phyloP scores from a whole-genome alignment of 2,113 vertebrate species.

The Xiphorhynchus elegans region DNA sequence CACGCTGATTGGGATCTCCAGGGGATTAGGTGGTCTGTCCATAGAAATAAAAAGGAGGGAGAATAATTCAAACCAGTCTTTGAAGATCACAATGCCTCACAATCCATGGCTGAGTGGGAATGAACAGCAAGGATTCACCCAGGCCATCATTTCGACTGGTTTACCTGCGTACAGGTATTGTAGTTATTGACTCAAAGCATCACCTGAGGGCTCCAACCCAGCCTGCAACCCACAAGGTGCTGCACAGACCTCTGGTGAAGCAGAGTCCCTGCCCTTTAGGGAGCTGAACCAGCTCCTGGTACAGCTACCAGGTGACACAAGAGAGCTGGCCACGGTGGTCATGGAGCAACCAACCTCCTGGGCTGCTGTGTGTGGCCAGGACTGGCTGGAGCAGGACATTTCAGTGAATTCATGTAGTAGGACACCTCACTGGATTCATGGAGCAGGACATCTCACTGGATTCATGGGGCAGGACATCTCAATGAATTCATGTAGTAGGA shows the following conservation, averaged over 20 bases:
- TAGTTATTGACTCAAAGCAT: not conserved
- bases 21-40: not conserved
- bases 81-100: not conserved
- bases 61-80: not conserved
- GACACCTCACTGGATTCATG: too few species aligned
- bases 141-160: not conserved
- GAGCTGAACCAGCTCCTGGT: not conserved
- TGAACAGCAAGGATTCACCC: not conserved
- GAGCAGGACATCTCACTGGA: fast-evolving
- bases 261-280: not conserved
- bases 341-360: fast-evolving
- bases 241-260: not conserved
- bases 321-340: fast-evolving
- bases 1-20: not conserved
- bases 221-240: not conserved
- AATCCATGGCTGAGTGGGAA: not conserved
- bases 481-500: fast-evolving
- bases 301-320: not conserved
- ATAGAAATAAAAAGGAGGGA: not conserved
- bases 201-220: not conserved
- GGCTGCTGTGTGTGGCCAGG: fast-evolving
- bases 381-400: fast-evolving
- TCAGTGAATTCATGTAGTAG: not conserved
- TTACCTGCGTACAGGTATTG: not conserved
- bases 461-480: not conserved